Base-by-base conservation (phyloP, 2,113 vertebrate species). In the Leptosomus discolor region DNA sequence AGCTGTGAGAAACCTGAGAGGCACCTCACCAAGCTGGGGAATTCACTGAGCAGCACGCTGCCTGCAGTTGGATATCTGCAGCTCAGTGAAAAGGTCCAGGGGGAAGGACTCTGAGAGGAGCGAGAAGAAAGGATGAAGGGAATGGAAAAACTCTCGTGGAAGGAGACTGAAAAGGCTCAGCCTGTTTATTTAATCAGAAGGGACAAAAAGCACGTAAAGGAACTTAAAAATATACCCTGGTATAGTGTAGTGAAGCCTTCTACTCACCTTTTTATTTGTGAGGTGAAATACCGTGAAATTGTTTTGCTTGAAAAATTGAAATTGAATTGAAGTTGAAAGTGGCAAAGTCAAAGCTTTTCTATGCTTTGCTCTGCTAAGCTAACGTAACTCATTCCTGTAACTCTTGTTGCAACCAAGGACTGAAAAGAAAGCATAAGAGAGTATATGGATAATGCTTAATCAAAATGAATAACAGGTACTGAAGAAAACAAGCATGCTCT, bases 1-100 rank as follows among this genome's bases (percentile, higher is more conserved):
- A 92, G 69, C 46, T 81, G 41, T 24, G 90, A 82, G 95, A 91
- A 96, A 95, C 65, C 17, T 20, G 85, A 93, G 87, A 53, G 45
- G 74, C 50, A 21, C 24, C 79, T 91, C 60, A 34, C 43, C 29
- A 9, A 32, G 56, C 57, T 50, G 77, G 29, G 77, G 81, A 93
- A 88, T 65, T 29, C 87, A 60, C 57, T 63, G 57, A 85, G 53
- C 1, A 1, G 86, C 93, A 50, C 1, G 9, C 30, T 50, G 92
- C 58, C 74, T 43, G 41, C 61, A 21, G 36, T 20, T 37, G 64
- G 83, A 1, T 17, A 45, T 63, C 50, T 74, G 68, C 83, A 75
- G 86, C 84, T 75, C 56, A 27, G 21, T 5, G 30, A 15, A 36
- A 77, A 58, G 17, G 48, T 67, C 37, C 15, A 27, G 34, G 26